phyloP scores from a whole-genome alignment of 2,113 vertebrate species.

The Paradoxurus hermaphroditus region DNA sequence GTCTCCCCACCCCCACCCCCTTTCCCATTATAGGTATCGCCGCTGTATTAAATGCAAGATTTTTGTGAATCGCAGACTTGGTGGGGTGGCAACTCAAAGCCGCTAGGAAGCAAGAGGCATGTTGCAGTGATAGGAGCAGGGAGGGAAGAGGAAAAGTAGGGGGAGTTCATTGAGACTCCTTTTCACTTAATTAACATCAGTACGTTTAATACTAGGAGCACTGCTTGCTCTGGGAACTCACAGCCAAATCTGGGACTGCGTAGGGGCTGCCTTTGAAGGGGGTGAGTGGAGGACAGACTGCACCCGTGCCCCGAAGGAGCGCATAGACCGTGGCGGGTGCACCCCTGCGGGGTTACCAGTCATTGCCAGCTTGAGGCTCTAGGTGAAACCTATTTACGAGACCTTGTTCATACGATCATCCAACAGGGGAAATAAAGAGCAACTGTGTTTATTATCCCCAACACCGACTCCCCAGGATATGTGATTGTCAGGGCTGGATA shows the following conservation, averaged over 20 bases:
- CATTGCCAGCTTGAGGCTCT: background rate
- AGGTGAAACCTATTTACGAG: background rate
- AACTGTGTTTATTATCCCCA: background rate
- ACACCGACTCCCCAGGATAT: background rate
- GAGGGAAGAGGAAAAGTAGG: rapidly evolving
- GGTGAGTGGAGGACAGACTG: background rate
- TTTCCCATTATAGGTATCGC: slow-evolving; percentile 74
- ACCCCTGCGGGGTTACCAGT: background rate
- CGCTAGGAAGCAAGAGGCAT: background rate
- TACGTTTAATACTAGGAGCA: slow-evolving; percentile 36
- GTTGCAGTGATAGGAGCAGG: background rate
- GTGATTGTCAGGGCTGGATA: background rate
- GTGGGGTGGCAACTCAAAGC: slow-evolving; percentile 13
- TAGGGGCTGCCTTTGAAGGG: background rate
- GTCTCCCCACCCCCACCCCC: slow-evolving; percentile 32
- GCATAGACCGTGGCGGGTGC: too few relatives aligned
- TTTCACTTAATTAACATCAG: slow-evolving; percentile 23
- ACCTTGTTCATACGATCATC: background rate
- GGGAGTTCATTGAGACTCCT: slow-evolving; percentile 15
- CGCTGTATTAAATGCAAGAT: slow-evolving; percentile 17
- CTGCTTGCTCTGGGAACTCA: background rate
- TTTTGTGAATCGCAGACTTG: slow-evolving; percentile 48
- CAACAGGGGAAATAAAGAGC: background rate
- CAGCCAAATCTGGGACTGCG: background rate
- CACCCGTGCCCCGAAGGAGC: background rate